These are phyloP conservation scores for Carassius auratus DNA, from an alignment of 2,113 vertebrate genomes.

Conservation along the genomic window DNA sequence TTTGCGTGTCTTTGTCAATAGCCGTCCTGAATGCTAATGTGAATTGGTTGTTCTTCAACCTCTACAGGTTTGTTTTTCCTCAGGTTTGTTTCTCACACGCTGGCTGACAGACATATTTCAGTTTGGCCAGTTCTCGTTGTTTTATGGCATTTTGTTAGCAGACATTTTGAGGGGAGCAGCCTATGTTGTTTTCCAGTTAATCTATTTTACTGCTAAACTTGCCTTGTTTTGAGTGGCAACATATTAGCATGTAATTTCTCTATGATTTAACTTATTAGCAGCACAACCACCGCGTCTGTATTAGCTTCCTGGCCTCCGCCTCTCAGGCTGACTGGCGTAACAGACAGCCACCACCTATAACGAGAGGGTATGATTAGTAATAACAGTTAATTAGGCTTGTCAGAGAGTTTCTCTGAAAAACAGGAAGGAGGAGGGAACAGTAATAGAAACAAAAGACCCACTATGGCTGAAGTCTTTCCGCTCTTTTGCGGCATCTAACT, in stretches of 20 bases:
- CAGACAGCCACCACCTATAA: constrained; percentile 67
- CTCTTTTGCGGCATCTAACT: neutral
- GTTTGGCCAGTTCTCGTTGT: constrained; percentile 6
- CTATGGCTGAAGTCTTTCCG: constrained; percentile 42
- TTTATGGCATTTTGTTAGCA: neutral
- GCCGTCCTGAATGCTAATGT: neutral
- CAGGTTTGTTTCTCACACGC: constrained; percentile 50
- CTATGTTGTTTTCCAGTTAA: neutral
- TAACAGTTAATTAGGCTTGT: constrained; percentile 66
- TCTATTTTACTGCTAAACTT: constrained; percentile 10
- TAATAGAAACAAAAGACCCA: constrained; percentile 42
- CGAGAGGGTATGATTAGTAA: constrained; percentile 69
- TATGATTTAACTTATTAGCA: constrained; percentile 19
- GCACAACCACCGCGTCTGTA: neutral
- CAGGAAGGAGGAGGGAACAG: constrained; percentile 41
- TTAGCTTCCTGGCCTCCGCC: constrained; percentile 61
- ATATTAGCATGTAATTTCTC: constrained; percentile 9
- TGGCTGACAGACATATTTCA: constrained; percentile 70
- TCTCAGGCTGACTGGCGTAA: constrained; percentile 52
- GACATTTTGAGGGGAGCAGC: neutral
- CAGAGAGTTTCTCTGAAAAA: constrained; percentile 47
- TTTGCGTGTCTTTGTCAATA: constrained; percentile 38
- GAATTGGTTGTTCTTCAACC: neutral
- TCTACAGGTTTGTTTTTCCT: constrained; percentile 55
- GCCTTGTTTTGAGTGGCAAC: neutral